Conservation (phyloP, 1,140 invertebrate genomes). For the Aphaenogaster floridana region DNA sequence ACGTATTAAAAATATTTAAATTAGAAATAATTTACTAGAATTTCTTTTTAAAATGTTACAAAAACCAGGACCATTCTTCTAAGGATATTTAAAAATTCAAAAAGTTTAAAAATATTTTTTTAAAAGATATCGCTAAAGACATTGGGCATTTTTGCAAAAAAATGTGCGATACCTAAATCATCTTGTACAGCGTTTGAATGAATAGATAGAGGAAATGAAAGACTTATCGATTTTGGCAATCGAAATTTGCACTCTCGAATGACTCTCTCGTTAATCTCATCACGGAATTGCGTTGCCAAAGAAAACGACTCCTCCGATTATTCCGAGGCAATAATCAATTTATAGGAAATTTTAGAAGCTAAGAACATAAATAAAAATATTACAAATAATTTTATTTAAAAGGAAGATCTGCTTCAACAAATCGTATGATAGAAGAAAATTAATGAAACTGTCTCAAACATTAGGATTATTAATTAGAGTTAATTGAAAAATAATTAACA, state of each 20-base stretch:
- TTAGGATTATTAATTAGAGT: not conserved
- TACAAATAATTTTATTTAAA: not conserved
- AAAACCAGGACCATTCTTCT: not conserved
- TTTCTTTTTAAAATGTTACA: not conserved
- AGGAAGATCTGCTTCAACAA: not conserved
- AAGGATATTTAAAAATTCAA: not conserved
- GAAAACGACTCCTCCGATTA: not conserved
- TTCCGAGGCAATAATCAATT: not conserved
- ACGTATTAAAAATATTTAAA: no score
- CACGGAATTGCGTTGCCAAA: not conserved
- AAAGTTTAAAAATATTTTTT: not conserved
- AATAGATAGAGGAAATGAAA: not conserved
- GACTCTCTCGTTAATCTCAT: conserved; percentile 60
- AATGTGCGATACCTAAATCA: not conserved
- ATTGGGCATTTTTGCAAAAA: not conserved
- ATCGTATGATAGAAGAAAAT: not conserved
- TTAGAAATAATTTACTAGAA: no score
- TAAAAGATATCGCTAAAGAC: not conserved
- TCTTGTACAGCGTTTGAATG: not conserved
- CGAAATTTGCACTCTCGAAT: conserved; percentile 33
- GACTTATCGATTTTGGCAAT: conserved; percentile 54
- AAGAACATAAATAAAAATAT: not conserved
- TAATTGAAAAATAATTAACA: not conserved
- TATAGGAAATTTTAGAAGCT: conserved; percentile 2
- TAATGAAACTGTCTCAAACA: not conserved